Evolutionary conservation across 2,888 invertebrate species (phyloP), one percentile per base, ranked within the genome.

Genomic region (Ceriagrion tenellum): DNA sequence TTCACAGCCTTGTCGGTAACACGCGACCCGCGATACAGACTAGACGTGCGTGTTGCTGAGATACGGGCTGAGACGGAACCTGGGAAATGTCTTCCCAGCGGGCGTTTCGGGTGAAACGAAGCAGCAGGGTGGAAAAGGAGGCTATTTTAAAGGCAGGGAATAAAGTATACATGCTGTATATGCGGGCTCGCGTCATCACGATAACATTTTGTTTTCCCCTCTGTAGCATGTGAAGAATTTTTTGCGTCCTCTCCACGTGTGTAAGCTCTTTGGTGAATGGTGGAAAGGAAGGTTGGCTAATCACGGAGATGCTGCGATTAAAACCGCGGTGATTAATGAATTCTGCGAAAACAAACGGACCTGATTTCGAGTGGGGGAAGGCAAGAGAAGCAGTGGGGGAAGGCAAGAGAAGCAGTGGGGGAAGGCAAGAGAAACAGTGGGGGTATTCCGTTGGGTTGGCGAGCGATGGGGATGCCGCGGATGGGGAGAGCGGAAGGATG

Each of bases 271-370:
- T 59, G 59, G 18, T 59, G 59, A 20, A 20, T 23, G 23, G 30
- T 59, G 59, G 59, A 35, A 59, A 20, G 59, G 59, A 20, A 20
- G 2, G 59, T 59, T 23, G 35, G 56, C 59, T 91, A 91, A 91
- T 91, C 90, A 26, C 59, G 59, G 59, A 59, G 90, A 56, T 56
- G 90, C 56, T 90, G 59, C 40, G 30, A 91, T 91, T 91, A 91
- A 91, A 91, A 91, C 18, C 59, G 18, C 26, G 56, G 59, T 91
- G 90, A 91, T 91, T 91, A 91, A 91, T 91, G 90, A 56, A 55
- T 90, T 90, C 90, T 55, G 56, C 13, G 90, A 30, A 90, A 56
- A 90, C 90, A 90, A 56, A 56, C 55, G 90, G 56, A n/a, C 59
- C 56, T 59, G 90, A 59, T 59, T 56, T 91, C 30, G 55, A 59